Conservation (phyloP, 1,140 invertebrate genomes). For the roundworm (Caenorhabditis elegans) region WBcel235 BX284603.4:9815501-9816000, state of each 20-base stretch:
- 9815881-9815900: conserved; percentile 80
- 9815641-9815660: too few species aligned
- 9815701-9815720: conserved; percentile 65
- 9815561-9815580: neutral
- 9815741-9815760: conserved; percentile 83
- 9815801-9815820: conserved; percentile 95
- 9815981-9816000: conserved; percentile 77
- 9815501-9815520: conserved; percentile 52
- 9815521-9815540: neutral
- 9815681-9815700: too few species aligned
- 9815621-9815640: too few species aligned
- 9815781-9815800: conserved; percentile 94
- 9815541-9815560: neutral
- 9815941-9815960: conserved; percentile 56
- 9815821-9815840: conserved; percentile 83
- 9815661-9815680: too few species aligned
- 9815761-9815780: conserved; percentile 83
- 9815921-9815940: conserved; percentile 75
- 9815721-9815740: conserved; percentile 74
- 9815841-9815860: conserved; percentile 83
- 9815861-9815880: conserved; percentile 89
- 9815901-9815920: conserved; percentile 83
- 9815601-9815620: too few species aligned
- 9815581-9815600: neutral
- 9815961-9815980: conserved; percentile 61